These are phyloP conservation scores for Periparus ater DNA, from an alignment of 2,797 vertebrate genomes.

Conservation along the genomic window DNA sequence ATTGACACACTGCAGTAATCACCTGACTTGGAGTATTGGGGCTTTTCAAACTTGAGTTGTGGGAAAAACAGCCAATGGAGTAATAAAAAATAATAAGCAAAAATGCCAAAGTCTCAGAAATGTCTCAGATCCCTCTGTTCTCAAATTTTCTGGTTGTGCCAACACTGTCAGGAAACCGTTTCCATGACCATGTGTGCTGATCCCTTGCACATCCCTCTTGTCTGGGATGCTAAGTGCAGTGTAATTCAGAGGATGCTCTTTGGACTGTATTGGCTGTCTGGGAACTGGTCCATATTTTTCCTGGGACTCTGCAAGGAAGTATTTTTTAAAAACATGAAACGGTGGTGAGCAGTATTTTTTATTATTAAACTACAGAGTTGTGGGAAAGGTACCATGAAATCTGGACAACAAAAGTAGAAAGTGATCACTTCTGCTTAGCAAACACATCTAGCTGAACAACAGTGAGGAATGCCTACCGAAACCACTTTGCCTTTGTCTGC, in stretches of 20 bases:
- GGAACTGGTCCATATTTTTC: neutral
- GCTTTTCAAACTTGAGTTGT: neutral
- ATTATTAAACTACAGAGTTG: neutral
- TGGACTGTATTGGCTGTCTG: neutral
- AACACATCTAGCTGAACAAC: neutral
- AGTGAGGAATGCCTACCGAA: neutral
- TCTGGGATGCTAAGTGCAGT: neutral
- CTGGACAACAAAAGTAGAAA: neutral
- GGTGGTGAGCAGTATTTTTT: neutral
- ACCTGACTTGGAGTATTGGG: neutral
- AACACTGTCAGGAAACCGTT: neutral
- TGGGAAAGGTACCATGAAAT: neutral
- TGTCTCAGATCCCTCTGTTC: neutral
- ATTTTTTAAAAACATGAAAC: neutral
- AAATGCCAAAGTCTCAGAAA: neutral
- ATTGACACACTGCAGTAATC: neutral
- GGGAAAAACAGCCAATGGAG: neutral
- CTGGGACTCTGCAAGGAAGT: neutral
- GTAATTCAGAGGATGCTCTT: neutral
- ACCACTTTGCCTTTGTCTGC: neutral
- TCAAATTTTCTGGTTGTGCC: neutral
- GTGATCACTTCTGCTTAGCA: constrained; percentile 7
- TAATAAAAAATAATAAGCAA: neutral
- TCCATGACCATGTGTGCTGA: neutral
- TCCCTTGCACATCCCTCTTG: neutral